Percentiles rank a stretch among this genome's conserved stretches.
Evolutionary conservation across 2,888 invertebrate genomes (phyloP).

Genomic region (Athrips mouffetella): DNA sequence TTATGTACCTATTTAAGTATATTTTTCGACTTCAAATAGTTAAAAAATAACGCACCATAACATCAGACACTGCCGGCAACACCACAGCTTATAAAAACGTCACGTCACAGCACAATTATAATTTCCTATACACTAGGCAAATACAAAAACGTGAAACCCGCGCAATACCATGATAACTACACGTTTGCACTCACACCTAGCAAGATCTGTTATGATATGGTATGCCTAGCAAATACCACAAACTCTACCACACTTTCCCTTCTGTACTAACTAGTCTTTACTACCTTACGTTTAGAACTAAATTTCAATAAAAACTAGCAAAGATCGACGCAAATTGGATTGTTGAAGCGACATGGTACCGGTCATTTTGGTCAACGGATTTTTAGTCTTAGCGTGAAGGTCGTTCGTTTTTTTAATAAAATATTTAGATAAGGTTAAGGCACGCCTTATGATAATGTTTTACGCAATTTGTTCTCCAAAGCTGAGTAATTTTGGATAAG

Average conservation of each 20-base stretch:
- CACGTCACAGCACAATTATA: neutral
- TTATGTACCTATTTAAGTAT: too few relatives aligned
- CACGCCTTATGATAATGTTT: conserved; percentile 10
- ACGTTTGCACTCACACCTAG: conserved; percentile 33
- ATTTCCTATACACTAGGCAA: conserved; percentile 16
- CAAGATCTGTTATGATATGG: conserved; percentile 20
- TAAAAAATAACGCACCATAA: neutral
- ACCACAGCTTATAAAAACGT: neutral
- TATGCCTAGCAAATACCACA: conserved; percentile 15
- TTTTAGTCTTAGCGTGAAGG: conserved; percentile 17
- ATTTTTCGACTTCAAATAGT: too few relatives aligned
- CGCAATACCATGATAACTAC: conserved; percentile 40
- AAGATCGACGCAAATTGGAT: neutral
- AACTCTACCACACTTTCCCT: conserved; percentile 18
- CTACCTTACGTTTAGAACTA: conserved; percentile 7
- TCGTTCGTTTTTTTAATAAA: conserved; percentile 9
- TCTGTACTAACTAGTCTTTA: conserved; percentile 14
- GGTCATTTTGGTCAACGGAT: conserved; percentile 20
- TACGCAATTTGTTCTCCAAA: neutral
- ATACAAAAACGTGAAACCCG: conserved; percentile 27
- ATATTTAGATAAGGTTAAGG: conserved; percentile 7
- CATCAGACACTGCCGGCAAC: neutral
- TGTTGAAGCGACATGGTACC: conserved; percentile 11
- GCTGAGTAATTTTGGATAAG: neutral
- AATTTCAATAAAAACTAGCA: conserved; percentile 8